Base-by-base conservation (phyloP, 2,797 vertebrate species). In the Sebastes hubbsi region DNA sequence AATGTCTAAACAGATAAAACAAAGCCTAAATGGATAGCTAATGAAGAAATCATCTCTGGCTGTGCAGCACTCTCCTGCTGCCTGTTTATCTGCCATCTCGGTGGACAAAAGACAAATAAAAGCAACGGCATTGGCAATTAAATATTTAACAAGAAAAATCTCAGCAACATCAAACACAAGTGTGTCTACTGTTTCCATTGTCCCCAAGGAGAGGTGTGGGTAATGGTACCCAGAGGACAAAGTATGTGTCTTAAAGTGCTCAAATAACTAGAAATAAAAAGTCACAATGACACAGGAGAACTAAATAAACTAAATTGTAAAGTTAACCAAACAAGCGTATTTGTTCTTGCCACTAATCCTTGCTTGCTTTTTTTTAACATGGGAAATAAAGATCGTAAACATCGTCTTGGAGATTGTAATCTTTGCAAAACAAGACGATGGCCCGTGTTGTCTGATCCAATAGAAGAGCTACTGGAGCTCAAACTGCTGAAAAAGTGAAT, bases 81-180 rank as follows among this genome's bases (percentile, higher is more conserved):
- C 52, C 46, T 16, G 54, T 85, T 81, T 69, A 84, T 65, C 77
- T 56, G 30, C 1, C 71, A 74, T 85, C 82, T 84, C 61, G 34
- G 32, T 24, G 66, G 82, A 77, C 75, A 72, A 20, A 55, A 80
- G 46, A 65, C 42, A 76, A 83, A 81, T 24, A 77, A 81, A 81
- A 67, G 63, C 30, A 77, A 71, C 13, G 16, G 12, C 14, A 36
- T 12, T 72, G 72, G 70, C 61, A 79, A 82, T 82, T 72, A 80
- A 82, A 86, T 89, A 84, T 80, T 84, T 72, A 83, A 77, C 55
- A 69, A 65, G 36, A 76, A 70, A 61, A 61, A 72, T 75, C 63
- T 68, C 25, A 18, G 36, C 36, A 54, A 76, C 63, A 77, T 8
- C 30, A 62, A 85, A 77, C 32, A 22, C 56, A 30, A 54, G 61